phyloP scores from a whole-genome alignment of 2,797 vertebrate species.

The Danionella dracula region DNA sequence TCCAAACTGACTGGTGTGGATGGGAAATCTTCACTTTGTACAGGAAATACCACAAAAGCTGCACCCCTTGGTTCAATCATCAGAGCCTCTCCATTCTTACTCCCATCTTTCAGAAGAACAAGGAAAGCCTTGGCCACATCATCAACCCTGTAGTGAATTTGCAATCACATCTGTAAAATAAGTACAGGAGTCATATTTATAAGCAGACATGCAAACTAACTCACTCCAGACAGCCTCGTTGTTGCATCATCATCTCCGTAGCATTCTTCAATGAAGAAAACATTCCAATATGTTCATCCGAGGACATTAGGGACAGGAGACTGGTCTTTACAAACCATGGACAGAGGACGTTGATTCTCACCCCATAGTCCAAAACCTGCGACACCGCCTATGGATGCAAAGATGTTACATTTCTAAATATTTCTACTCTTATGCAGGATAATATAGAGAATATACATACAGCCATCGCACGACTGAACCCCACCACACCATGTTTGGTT shows the following conservation, averaged over 20 bases:
- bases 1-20: conserved; percentile 28
- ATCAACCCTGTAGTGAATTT: conserved; percentile 49
- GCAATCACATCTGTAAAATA: background rate
- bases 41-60: conserved; percentile 37
- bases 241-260: background rate
- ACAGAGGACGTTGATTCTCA: conserved; percentile 65
- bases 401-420: no score
- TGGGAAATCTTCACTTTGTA: background rate
- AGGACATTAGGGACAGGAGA: conserved; percentile 26
- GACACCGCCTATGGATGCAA: conserved; percentile 51
- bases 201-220: background rate
- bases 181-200: background rate
- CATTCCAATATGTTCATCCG: conserved; percentile 15
- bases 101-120: conserved; percentile 61
- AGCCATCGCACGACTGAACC: conserved; percentile 67
- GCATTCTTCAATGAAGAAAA: conserved; percentile 9
- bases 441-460: conserved; percentile 49
- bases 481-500: conserved; percentile 64
- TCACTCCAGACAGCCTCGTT: background rate
- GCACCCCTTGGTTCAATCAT: background rate
- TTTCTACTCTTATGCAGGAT: background rate
- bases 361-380: conserved; percentile 40
- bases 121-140: conserved; percentile 55
- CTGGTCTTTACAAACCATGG: conserved; percentile 59
- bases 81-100: conserved; percentile 60